Percentiles rank a stretch among this genome's conserved stretches.
These are phyloP conservation scores for Epizoanthus rinbou DNA, from an alignment of 92 coral and sea anemone genomes.

Conservation along the genomic window DNA sequence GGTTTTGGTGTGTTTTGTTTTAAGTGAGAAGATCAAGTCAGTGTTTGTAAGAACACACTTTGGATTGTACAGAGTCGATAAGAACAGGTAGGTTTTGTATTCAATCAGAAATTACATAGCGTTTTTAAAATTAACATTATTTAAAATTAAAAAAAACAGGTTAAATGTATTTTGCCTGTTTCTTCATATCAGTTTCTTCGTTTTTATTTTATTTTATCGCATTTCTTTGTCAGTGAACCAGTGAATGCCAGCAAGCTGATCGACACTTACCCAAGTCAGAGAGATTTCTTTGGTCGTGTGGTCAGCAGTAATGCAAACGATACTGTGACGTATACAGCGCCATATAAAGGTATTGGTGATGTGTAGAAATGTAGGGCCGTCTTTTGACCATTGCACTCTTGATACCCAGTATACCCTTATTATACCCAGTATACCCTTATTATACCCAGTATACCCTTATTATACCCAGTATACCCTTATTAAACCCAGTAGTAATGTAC, in stretches of 20 bases:
- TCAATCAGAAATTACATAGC: background rate
- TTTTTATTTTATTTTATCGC: background rate
- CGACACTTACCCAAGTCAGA: slow-evolving; percentile 23
- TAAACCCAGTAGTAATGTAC: no score
- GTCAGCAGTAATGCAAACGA: slow-evolving; percentile 16
- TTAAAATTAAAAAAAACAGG: no score
- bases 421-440: no score
- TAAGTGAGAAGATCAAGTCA: slow-evolving; percentile 53
- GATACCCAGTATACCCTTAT: no score
- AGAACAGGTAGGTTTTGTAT: slow-evolving; percentile 1
- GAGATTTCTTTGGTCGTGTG: slow-evolving; percentile 21
- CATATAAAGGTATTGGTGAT: background rate
- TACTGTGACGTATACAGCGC: slow-evolving; percentile 23
- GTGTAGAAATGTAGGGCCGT: no score
- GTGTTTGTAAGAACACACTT: slow-evolving; percentile 73
- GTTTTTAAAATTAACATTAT: background rate
- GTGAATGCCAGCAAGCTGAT: background rate
- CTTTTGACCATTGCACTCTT: no score
- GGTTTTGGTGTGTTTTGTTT: background rate
- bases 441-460: no score
- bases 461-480: no score
- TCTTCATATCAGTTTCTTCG: background rate
- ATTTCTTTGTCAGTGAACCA: background rate
- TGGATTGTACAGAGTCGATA: slow-evolving; percentile 60
- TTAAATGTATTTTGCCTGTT: no score